A percentile compares a stretch with the other conserved stretches of the same genome.
These are phyloP conservation scores for Thinocorus orbignyianus DNA, from an alignment of 2,113 vertebrate genomes.

Conservation along the genomic window DNA sequence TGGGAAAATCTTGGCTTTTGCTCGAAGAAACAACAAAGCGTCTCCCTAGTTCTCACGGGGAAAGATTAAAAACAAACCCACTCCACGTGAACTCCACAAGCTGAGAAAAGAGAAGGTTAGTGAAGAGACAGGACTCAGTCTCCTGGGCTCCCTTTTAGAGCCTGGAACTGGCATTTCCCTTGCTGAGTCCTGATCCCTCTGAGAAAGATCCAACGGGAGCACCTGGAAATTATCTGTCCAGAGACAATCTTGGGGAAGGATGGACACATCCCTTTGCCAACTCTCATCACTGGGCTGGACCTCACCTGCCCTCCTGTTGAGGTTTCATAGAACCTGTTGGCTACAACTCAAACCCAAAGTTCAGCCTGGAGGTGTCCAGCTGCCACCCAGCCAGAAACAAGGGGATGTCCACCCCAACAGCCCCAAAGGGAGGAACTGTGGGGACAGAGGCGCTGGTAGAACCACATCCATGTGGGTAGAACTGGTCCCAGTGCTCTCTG, in stretches of 20 bases:
- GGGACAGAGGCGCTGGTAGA: neutral
- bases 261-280: neutral
- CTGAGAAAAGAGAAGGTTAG: neutral
- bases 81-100: neutral
- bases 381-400: neutral
- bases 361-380: fast-evolving
- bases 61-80: neutral
- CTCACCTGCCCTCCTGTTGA: fast-evolving
- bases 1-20: neutral
- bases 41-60: neutral
- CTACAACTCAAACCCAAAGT: neutral
- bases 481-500: neutral
- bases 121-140: neutral
- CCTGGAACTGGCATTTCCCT: neutral
- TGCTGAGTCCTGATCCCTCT: neutral
- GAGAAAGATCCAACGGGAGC: neutral
- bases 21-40: neutral
- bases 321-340: fast-evolving
- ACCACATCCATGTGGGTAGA: fast-evolving
- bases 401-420: neutral
- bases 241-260: neutral
- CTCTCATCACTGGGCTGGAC: neutral
- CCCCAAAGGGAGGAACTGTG: fast-evolving
- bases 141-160: neutral
- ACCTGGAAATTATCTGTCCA: neutral